Base-by-base conservation (phyloP, 2,113 vertebrate genomes). In the Galemys pyrenaicus region DNA sequence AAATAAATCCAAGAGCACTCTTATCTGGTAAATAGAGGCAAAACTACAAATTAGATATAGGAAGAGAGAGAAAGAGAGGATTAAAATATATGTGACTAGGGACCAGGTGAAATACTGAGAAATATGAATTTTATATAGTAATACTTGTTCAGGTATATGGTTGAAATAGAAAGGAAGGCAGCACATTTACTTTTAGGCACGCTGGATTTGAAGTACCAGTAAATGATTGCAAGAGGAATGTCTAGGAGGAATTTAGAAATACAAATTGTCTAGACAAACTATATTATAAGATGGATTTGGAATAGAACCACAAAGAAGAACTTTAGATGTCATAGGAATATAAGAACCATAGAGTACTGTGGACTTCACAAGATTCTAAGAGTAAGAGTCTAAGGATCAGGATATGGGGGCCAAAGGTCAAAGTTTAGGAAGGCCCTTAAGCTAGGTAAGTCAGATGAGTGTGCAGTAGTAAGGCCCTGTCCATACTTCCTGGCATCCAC, bases 41-140 rank as follows among this genome's bases (percentile, higher is more conserved):
- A 51, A 95, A 79, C 22, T 79, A 87, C 17, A 70, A 82, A 82
- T 94, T 82, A 70, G 65, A 67, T 67, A 19, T 86, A 80, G 49
- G 13, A 87, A 39, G 81, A 54, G 49, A 88, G 41, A 86, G 75
- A 87, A 51, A 73, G 71, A 89, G 16, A 79, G 4, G 8, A 74
- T 88, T 80, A 32, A 80, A 87, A 95, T 86, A 81, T 74, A 74
- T 80, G 30, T 64, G 35, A 49, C 77, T 64, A 92, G 54, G 26
- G n/a, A 81, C 67, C 51, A 80, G 0, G 16, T n/a, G 16, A 79
- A 87, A 80, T 75, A 44, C 74, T 87, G 51, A 68, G 37, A 90
- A 68, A 62, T 62, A 74, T 35, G 71, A 1, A 87, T 84, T 94
- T 95, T 28, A 15, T 64, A 64, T 24, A 64, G 30, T 74, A 68